Base-by-base conservation (phyloP, 2,113 vertebrate genomes). In the Laticauda colubrina region DNA sequence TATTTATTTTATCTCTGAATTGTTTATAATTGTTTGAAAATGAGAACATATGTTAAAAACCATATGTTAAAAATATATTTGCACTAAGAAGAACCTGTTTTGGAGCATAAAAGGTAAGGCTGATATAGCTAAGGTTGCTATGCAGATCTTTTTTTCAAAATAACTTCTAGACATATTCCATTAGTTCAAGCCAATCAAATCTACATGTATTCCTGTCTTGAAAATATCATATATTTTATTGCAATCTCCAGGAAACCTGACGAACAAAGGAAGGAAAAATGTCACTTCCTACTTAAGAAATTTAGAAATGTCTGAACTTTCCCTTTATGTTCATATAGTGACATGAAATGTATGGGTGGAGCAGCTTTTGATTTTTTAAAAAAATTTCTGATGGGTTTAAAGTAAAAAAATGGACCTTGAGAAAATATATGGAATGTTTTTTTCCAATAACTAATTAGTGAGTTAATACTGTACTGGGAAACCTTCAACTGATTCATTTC, bases 181-280 rank as follows among this genome's bases (percentile, higher is more conserved):
- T 93, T 90, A 75, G 56, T 92, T 95, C 90, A 24, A 87, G 81
- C 56, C 48, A 90, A 91, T 51, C 59, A 15, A 91, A 93, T 85
- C 95, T 93, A 94, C 97, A 95, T 95, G 91, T 90, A 85, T 97
- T 97, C 97, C 97, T 96, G 97, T 94, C 94, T 95, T 95, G 93
- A 94, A 91, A 18, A 94, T 94, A 95, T 94, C 90, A 12, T 90
- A 54, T 89, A 96, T 91, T 94, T 93, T 95, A 94, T 90, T 95
- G 94, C 89, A 94, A 95, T n/a, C 94, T 90, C 55, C 12, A 34
- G 93, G 96, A 96, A 92, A 94, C 43, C 39, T 0, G 29, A 57
- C 51, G 93, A 97, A 99, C 99, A 99, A 99, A 99, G 97, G 97
- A 95, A 99, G 98, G 99, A 99, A 99, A 98, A 97, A 97, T 97